Evolutionary conservation across 2,888 invertebrate species (phyloP).

Genomic region (Drosophila histrio): DNA sequence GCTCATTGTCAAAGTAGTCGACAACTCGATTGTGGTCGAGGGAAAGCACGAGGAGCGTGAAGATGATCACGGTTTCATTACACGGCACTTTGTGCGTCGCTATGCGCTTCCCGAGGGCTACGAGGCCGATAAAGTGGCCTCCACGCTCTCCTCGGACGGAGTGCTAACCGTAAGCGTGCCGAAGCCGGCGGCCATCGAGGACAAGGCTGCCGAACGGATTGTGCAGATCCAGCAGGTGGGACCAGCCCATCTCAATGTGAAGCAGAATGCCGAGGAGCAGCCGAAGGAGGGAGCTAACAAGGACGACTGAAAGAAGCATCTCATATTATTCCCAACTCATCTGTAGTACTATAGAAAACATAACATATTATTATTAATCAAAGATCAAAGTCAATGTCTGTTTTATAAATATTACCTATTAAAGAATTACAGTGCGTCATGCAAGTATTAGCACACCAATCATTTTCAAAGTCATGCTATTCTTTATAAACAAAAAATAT

Average conservation of each 20-base stretch:
- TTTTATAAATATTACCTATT: slow-evolving; percentile 38
- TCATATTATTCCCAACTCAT: slow-evolving; percentile 4
- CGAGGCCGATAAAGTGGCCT: slow-evolving; percentile 89
- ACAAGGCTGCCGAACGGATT: slow-evolving; percentile 83
- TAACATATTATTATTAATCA: slow-evolving; percentile 19
- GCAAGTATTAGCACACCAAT: neutral
- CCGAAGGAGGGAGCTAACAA: slow-evolving; percentile 23
- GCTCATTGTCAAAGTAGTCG: slow-evolving; percentile 90
- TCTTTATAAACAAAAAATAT: neutral
- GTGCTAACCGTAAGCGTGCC: slow-evolving; percentile 90
- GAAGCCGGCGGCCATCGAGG: slow-evolving; percentile 84
- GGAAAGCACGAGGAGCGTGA: slow-evolving; percentile 91
- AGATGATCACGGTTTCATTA: slow-evolving; percentile 90
- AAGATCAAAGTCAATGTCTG: slow-evolving; percentile 52
- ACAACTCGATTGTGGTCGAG: slow-evolving; percentile 89
- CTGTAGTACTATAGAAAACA: slow-evolving; percentile 10
- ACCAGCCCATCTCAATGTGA: slow-evolving; percentile 84
- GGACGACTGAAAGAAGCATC: slow-evolving; percentile 37
- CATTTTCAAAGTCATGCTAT: neutral
- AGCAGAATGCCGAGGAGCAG: slow-evolving; percentile 45
- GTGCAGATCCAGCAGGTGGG: slow-evolving; percentile 88
- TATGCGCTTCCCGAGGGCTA: slow-evolving; percentile 91
- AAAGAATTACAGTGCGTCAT: neutral
- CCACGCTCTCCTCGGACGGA: slow-evolving; percentile 91
- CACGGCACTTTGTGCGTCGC: slow-evolving; percentile 90